A percentile compares a stretch with the other conserved stretches of the same genome.
Conservation (phyloP, 2,113 vertebrate genomes). For the Lagenorhynchus albirostris region DNA sequence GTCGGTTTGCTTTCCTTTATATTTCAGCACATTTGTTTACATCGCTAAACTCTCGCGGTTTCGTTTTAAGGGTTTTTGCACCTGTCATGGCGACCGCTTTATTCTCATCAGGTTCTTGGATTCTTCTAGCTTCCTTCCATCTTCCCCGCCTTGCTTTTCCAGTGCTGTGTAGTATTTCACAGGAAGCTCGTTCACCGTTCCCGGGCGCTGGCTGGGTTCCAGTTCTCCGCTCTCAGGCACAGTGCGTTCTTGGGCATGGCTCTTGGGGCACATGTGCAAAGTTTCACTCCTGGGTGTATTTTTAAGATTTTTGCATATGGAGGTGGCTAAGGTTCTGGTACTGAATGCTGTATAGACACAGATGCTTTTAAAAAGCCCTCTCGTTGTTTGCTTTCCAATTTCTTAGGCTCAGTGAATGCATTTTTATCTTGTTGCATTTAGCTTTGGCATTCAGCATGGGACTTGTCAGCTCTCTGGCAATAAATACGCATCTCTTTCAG, state of each 20-base stretch:
- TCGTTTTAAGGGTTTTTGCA: accelerated
- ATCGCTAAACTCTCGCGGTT: accelerated
- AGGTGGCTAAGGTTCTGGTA: not conserved
- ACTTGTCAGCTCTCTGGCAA: not conserved
- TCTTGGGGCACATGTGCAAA: not conserved
- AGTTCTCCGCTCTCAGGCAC: not conserved
- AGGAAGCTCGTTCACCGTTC: accelerated
- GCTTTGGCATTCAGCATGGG: not conserved
- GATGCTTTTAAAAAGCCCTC: not conserved
- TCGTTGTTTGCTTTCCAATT: too few species aligned
- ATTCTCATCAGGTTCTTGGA: accelerated
- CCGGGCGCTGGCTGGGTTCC: not conserved
- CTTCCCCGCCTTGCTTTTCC: not conserved
- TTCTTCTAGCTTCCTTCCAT: accelerated
- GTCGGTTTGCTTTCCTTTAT: not conserved
- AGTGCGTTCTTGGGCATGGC: not conserved
- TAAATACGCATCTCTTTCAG: not conserved
- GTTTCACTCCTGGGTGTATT: not conserved
- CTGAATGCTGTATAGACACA: accelerated
- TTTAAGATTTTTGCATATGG: not conserved
- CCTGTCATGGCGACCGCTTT: not conserved
- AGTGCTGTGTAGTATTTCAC: accelerated
- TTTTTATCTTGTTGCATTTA: not conserved
- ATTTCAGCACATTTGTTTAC: accelerated
- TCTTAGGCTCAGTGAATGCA: not conserved